Base-by-base conservation (phyloP, 2,113 vertebrate species). In the Xenopus tropicalis region DNA sequence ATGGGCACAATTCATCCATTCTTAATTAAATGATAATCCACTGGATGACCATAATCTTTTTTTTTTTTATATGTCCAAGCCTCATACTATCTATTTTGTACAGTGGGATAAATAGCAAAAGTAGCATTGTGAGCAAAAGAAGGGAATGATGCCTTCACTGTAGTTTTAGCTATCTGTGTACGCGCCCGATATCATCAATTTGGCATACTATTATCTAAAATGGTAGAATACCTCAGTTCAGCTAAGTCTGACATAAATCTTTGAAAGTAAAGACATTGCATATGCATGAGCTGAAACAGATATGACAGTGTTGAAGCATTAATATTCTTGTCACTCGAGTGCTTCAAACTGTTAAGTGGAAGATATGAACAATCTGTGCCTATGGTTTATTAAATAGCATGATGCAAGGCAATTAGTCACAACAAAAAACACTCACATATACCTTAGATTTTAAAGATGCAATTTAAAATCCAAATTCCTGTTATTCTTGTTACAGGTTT, bases 221-320 rank as follows among this genome's bases (percentile, higher is more conserved):
- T 92, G 93, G 95, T 96, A 91, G 94, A 95, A 95, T 96, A 96
- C 93, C 94, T 96, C 94, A 94, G 92, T 97, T 94, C 91, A 92
- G 94, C 94, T 94, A 96, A 95, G 94, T 95, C 96, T 98, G 96
- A 98, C 96, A 98, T 98, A 98, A 98, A 99, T 98, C 96, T 98
- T 96, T 90, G 95, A 98, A 96, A 96, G 96, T 95, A 96, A 95
- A 95, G 94, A 93, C 93, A 91, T 93, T 98, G 95, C 95, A 99
- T 98, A 99, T 99, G 95, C 94, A 98, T 98, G 97, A 99, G 95
- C 93, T 94, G 95, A 97, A 98, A 97, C 92, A 95, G 95, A 99
- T 98, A 98, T 95, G 95, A 97, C 95, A 97, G 92, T 94, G 92
- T 94, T 93, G 92, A 93, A 92, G 94, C 93, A 99, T 98, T 98